Evolutionary conservation across 2,797 vertebrate genomes (phyloP).

Genomic region (Champsocephalus esox): DNA sequence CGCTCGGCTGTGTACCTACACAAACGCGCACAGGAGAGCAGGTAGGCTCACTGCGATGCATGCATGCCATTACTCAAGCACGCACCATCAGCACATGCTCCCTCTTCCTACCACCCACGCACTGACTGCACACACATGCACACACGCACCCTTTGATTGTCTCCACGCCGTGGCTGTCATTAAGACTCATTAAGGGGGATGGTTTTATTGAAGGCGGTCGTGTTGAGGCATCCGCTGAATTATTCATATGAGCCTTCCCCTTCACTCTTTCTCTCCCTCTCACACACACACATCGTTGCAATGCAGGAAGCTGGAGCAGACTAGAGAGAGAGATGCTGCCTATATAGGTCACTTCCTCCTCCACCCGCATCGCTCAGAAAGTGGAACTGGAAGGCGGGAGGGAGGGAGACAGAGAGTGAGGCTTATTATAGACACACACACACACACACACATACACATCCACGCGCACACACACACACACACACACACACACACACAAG

Average conservation of each 20-base stretch:
- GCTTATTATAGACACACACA: slow-evolving; percentile 77
- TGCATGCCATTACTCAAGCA: slow-evolving; percentile 41
- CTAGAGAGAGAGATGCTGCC: slow-evolving; percentile 67
- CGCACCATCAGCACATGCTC: slow-evolving; percentile 37
- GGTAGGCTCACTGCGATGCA: slow-evolving; percentile 35
- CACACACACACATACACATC: slow-evolving; percentile 38
- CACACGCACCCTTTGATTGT: slow-evolving; percentile 75
- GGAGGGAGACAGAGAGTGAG: slow-evolving; percentile 65
- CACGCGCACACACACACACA: slow-evolving; percentile 12
- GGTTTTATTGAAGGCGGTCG: slow-evolving; percentile 84
- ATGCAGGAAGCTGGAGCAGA: slow-evolving; percentile 76
- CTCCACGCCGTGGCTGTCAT: slow-evolving; percentile 82
- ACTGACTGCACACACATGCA: slow-evolving; percentile 21
- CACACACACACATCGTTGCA: slow-evolving; percentile 48
- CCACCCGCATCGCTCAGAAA: slow-evolving; percentile 77
- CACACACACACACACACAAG: slow-evolving; percentile 40
- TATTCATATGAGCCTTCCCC: slow-evolving; percentile 77
- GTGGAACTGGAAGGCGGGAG: slow-evolving; percentile 78
- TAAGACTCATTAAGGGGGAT: slow-evolving; percentile 87
- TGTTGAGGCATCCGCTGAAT: slow-evolving; percentile 82
- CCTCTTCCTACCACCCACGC: slow-evolving; percentile 53
- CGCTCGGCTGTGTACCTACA: slow-evolving; percentile 56
- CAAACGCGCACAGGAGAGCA: slow-evolving; percentile 34
- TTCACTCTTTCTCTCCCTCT: slow-evolving; percentile 17
- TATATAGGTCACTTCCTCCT: slow-evolving; percentile 88